phyloP scores from a whole-genome alignment of 2,797 vertebrate species.

The Epinephelus malabaricus region DNA sequence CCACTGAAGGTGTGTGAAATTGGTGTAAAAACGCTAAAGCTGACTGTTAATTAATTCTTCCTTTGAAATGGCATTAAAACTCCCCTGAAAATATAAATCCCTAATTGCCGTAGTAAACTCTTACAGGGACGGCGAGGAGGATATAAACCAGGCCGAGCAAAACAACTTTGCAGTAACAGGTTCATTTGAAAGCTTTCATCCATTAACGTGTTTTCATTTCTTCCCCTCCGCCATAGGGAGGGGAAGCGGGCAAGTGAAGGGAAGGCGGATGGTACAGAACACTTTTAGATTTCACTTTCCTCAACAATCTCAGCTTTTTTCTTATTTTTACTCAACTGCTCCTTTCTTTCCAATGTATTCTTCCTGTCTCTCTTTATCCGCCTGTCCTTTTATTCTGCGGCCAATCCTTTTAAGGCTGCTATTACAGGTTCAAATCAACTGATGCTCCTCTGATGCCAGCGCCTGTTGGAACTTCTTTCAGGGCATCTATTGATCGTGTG shows the following conservation, averaged over 20 bases:
- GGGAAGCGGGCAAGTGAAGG: slow-evolving; percentile 28
- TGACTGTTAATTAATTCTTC: slow-evolving; percentile 79
- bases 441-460: slow-evolving; percentile 57
- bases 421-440: slow-evolving; percentile 44
- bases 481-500: slow-evolving; percentile 58
- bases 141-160: slow-evolving; percentile 61
- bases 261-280: slow-evolving; percentile 27
- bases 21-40: slow-evolving; percentile 76
- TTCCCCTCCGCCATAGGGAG: slow-evolving; percentile 44
- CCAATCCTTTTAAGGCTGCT: slow-evolving; percentile 51
- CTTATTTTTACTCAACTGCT: slow-evolving; percentile 5
- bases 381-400: slow-evolving; percentile 48
- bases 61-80: slow-evolving; percentile 82
- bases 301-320: slow-evolving; percentile 4
- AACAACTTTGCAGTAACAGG: slow-evolving; percentile 69
- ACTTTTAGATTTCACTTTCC: slow-evolving; percentile 41
- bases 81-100: slow-evolving; percentile 79
- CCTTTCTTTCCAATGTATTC: slow-evolving; percentile 70
- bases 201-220: slow-evolving; percentile 51
- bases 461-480: slow-evolving; percentile 51
- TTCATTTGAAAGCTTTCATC: slow-evolving; percentile 69
- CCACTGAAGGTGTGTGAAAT: slow-evolving; percentile 80
- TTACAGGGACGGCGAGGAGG: slow-evolving; percentile 63
- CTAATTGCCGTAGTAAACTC: slow-evolving; percentile 75
- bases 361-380: slow-evolving; percentile 32